Evolutionary conservation across 1,140 invertebrate species (phyloP).

Genomic region (Drosophila obscura): DNA sequence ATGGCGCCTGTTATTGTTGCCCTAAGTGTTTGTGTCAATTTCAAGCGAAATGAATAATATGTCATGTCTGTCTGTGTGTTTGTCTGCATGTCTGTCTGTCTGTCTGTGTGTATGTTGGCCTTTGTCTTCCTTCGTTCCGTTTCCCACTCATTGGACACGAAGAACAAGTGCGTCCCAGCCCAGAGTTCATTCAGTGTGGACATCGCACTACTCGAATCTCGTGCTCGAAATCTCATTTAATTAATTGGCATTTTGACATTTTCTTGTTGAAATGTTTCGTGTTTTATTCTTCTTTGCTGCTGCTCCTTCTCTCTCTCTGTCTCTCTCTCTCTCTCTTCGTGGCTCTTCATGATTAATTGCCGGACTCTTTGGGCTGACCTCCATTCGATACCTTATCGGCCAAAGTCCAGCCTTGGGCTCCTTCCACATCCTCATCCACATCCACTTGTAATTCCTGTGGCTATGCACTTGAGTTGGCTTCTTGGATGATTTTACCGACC

Average conservation of each 20-base stretch:
- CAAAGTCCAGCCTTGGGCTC: conserved; percentile 23
- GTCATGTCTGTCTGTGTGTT: conserved; percentile 23
- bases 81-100: conserved; percentile 33
- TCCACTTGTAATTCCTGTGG: neutral
- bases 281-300: neutral
- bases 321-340: neutral
- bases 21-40: conserved; percentile 72
- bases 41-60: conserved; percentile 72
- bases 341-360: conserved; percentile 55
- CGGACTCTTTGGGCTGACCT: conserved; percentile 18
- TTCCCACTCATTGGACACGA: neutral
- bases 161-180: conserved; percentile 1
- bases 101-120: conserved; percentile 31
- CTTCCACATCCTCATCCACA: neutral
- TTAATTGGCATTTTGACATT: conserved; percentile 66
- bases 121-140: conserved; percentile 61
- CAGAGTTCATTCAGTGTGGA: conserved; percentile 5
- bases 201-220: conserved; percentile 35
- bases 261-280: conserved; percentile 34
- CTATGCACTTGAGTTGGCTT: conserved; percentile 39
- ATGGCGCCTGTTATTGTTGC: conserved; percentile 69
- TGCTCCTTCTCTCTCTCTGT: neutral
- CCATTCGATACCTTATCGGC: conserved; percentile 51
- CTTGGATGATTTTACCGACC: conserved; percentile 6
- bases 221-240: conserved; percentile 44